Evolutionary conservation across 2,888 invertebrate species (phyloP), one percentile per base, ranked within the genome.

Genomic region (Amorpha juglandis): DNA sequence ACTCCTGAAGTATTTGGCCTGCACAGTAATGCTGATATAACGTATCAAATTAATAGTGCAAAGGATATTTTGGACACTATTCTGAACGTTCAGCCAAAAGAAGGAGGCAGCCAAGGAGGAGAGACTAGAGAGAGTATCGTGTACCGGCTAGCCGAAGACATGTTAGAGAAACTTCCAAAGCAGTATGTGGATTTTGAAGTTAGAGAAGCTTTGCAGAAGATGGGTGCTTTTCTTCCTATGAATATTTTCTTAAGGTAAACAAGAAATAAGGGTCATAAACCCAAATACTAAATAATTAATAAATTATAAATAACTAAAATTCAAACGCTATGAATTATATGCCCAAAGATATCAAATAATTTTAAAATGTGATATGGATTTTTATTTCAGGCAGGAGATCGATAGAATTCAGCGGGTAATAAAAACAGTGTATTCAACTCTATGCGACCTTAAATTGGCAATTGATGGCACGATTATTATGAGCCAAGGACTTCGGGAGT

Each of bases 381-480:
- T 11, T 2, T 38, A 47, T 11, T 16, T n/a, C 78, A 95, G 96
- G 68, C 96, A 96, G 90, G 96, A 96, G 89, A 95, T 95, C 69
- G 96, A 96, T 85, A 95, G 99, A 67, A 98, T 99, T 92, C 97
- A 98, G 82, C 95, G 95, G 70, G 98, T 99, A 9, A 96, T 99
- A 65, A 95, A 95, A 77, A 94, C 93, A 6, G 98, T 98, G 0
- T 94, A 96, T 63, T 95, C 95, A 0, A 98, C 98, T 7, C 91
- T 99, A 62, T 96, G 95, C 65, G 98, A 99, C 89, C 94, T 99
- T 63, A 98, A 98, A 86, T 93, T 99, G 70, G 99, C 99, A 14
- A 99, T 99, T 71, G 99, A 99, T 80, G 99, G 99, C 45, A 99
- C 98, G 0, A 99, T 99, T 76, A 97, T 99, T 35, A 99, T 99